Evolutionary conservation across 2,888 invertebrate genomes (phyloP), one percentile per base, ranked within the genome.

Genomic region (Himalopsyche tibetana): DNA sequence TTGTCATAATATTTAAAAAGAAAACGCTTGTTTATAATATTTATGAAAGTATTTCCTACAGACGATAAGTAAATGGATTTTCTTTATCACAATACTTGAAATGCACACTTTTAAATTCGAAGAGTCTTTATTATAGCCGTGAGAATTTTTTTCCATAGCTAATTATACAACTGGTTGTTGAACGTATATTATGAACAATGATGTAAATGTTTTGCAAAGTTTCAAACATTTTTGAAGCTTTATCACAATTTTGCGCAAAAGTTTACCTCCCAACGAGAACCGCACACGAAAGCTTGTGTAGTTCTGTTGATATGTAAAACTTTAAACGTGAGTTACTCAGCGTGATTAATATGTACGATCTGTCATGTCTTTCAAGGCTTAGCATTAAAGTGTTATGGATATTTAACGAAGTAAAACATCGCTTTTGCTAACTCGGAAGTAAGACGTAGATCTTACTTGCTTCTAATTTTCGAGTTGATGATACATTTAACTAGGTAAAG

Each of bases 331-430:
- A 28, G 28, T 63, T 63, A 11, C 63, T 28, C 28, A 28, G 19
- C 63, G 63, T 63, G 9, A 63, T 63, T 63, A 19, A 63, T 19
- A 63, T 19, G 63, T 63, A 63, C 19, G 28, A 63, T 63, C 63
- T 63, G 63, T 63, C 63, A 63, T 63, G 63, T 63, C 63, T 63
- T 63, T 19, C 19, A 63, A 63, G 63, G 19, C 63, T 28, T 19
- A 6, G 63, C 28, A 63, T 63, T 63, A 63, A 56, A 63, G 63
- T 63, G 63, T 63, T 63, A 63, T 63, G 63, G 63, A 63, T 63
- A 63, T 63, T 63, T 19, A 19, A 63, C n/a, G 63, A 11, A 63
- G 63, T 51, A 51, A 15, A 51, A 63, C 63, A 63, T 63, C 63
- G 2, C 19, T 19, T 63, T 6, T 8, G 63, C 8, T 19, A 63